Base-by-base conservation (phyloP, 2,113 vertebrate species). In the Rhabdornis inornatus region DNA sequence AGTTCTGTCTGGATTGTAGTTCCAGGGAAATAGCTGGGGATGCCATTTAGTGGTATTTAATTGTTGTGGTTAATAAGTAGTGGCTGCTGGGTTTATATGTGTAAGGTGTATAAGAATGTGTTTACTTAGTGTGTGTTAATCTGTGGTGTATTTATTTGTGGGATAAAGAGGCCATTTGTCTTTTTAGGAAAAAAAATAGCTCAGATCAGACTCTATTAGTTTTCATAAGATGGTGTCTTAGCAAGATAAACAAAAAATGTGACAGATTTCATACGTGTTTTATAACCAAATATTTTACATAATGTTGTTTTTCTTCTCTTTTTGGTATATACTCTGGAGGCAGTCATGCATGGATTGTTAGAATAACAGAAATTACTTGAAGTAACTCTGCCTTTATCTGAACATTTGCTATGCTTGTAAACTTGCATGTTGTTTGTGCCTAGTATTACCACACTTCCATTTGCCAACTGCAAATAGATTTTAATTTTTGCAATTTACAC, bases 401-500 rank as follows among this genome's bases (percentile, higher is more conserved):
- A 83, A 18, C 37, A 53, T 80, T 70, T 52, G 30, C 74, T 76
- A 4, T 87, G 76, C 84, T 75, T 92, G 70, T 84, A 87, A 89
- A 90, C 55, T 61, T 75, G 28, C 24, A 22, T 61, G 70, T 55
- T 91, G 10, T 90, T 74, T 85, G 31, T 85, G 63, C 56, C 71
- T 90, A 28, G 39, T 45, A n/a, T 88, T 93, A 39, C 39, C 3
- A 35, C 19, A 15, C 59, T 86, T 65, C 47, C 63, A 12, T 91
- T 94, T 94, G 72, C 60, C 50, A 86, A 28, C 35, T 0, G 3
- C 47, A 87, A 93, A 70, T 4, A n/a, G 68, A 40, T 90, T 88
- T 94, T 79, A 57, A 84, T 95, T 91, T 91, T 57, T 83, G 56
- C 52, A 44, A 39, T 90, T 91, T 90, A 21, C 65, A 55, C 81